Percentiles rank a stretch among this genome's conserved stretches.
These are phyloP conservation scores for Sardinella longiceps DNA, from an alignment of 2,797 vertebrate species.

Conservation along the genomic window DNA sequence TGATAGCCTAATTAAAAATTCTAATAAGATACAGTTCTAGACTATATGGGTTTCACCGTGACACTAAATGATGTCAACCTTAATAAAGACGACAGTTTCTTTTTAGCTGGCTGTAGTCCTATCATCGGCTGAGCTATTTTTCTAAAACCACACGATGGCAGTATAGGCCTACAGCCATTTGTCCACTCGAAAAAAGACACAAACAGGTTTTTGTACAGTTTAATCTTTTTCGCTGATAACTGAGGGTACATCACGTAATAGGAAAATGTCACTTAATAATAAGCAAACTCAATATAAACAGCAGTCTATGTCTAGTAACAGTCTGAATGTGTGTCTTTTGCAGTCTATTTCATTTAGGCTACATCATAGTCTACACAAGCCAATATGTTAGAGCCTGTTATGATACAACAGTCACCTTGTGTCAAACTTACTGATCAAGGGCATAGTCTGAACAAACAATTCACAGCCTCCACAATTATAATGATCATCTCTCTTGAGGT, in stretches of 20 bases:
- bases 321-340: background rate
- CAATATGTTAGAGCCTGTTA: background rate
- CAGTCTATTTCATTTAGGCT: background rate
- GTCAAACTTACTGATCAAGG: background rate
- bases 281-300: background rate
- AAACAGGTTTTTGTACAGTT: background rate
- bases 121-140: background rate
- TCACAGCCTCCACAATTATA: background rate
- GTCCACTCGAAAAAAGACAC: background rate
- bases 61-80: background rate
- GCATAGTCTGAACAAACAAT: background rate
- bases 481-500: background rate
- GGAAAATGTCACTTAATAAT: background rate
- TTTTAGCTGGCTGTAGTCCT: background rate
- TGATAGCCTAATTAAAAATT: background rate
- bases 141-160: background rate
- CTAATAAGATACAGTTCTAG: background rate
- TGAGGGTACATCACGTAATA: background rate
- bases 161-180: background rate
- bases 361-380: background rate
- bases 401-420: background rate
- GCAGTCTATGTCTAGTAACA: background rate
- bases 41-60: background rate
- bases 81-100: background rate
- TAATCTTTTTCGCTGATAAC: constrained; percentile 5